Percentiles rank a stretch among this genome's conserved stretches.
These are phyloP conservation scores for Rhynchomys soricoides DNA, from an alignment of 2,113 vertebrate genomes.

Conservation along the genomic window DNA sequence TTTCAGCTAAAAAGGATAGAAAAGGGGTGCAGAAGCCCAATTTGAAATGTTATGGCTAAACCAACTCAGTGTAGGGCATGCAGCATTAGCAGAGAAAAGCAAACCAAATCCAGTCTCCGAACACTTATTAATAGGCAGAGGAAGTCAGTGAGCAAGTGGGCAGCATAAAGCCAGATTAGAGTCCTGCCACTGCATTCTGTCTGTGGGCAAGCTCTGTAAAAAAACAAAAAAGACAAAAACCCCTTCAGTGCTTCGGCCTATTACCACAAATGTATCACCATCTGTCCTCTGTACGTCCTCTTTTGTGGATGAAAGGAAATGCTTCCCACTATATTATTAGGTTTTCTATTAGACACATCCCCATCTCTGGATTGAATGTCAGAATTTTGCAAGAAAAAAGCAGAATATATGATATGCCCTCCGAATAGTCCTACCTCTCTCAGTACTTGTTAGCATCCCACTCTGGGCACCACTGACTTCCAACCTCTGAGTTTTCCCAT, in stretches of 20 bases:
- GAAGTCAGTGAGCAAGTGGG: slow-evolving; percentile 62
- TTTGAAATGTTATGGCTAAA: slow-evolving; percentile 50
- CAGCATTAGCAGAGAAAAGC: slow-evolving; percentile 53
- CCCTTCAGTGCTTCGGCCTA: slow-evolving; percentile 65
- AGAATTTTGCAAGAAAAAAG: slow-evolving; percentile 35
- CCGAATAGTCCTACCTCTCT: not conserved
- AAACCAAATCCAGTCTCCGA: slow-evolving; percentile 57
- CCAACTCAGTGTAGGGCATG: slow-evolving; percentile 21
- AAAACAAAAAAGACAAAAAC: not conserved
- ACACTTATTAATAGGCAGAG: slow-evolving; percentile 70
- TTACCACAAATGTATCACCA: slow-evolving; percentile 71
- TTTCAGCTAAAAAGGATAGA: slow-evolving; percentile 26
- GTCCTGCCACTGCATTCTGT: slow-evolving; percentile 39
- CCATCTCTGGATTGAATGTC: slow-evolving; percentile 56
- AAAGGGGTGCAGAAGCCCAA: slow-evolving; percentile 51
- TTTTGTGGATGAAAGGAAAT: slow-evolving; percentile 66
- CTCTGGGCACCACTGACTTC: not conserved
- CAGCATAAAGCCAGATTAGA: slow-evolving; percentile 69
- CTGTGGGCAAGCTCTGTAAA: slow-evolving; percentile 70
- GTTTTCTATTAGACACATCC: slow-evolving; percentile 59
- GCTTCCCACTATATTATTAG: slow-evolving; percentile 69
- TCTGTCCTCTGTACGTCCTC: slow-evolving; percentile 68
- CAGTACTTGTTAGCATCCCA: slow-evolving; percentile 2
- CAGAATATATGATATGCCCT: slow-evolving; percentile 64
- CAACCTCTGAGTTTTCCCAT: slow-evolving; percentile 22